Evolutionary conservation across 2,797 vertebrate species (phyloP).

Genomic region (Cossypha heuglini): DNA sequence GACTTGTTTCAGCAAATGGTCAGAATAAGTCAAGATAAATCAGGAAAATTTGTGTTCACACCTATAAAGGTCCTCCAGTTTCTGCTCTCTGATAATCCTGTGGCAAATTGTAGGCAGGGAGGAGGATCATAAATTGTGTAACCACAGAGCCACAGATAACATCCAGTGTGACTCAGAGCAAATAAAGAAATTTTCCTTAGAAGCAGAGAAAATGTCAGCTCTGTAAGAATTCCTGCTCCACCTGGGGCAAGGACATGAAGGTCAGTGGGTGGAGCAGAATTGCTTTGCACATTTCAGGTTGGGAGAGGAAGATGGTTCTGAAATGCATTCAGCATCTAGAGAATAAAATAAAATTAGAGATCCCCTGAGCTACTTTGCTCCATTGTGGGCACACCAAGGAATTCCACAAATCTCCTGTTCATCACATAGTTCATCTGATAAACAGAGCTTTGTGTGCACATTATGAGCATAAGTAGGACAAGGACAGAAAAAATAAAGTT

Average conservation of each 20-base stretch:
- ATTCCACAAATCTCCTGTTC: neutral
- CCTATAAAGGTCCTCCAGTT: neutral
- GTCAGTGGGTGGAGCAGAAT: neutral
- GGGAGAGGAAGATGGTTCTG: neutral
- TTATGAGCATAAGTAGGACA: neutral
- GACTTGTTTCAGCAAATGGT: neutral
- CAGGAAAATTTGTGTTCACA: neutral
- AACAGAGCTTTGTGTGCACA: neutral
- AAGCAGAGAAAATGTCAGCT: neutral
- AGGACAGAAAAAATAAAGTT: neutral
- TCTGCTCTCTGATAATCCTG: neutral
- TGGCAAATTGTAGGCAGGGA: neutral
- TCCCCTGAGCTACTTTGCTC: neutral
- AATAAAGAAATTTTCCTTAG: neutral
- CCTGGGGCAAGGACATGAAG: neutral
- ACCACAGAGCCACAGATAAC: neutral
- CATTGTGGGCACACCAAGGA: neutral
- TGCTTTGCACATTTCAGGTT: neutral
- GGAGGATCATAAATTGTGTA: neutral
- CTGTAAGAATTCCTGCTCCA: neutral
- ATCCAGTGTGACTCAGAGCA: neutral
- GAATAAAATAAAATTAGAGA: neutral
- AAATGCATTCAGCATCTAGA: neutral
- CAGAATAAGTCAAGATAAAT: neutral
- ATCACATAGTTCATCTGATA: neutral